A percentile compares a stretch with the other conserved stretches of the same genome.
phyloP scores from a whole-genome alignment of 1,140 invertebrate species.

The Lutraria rhynchaena region DNA sequence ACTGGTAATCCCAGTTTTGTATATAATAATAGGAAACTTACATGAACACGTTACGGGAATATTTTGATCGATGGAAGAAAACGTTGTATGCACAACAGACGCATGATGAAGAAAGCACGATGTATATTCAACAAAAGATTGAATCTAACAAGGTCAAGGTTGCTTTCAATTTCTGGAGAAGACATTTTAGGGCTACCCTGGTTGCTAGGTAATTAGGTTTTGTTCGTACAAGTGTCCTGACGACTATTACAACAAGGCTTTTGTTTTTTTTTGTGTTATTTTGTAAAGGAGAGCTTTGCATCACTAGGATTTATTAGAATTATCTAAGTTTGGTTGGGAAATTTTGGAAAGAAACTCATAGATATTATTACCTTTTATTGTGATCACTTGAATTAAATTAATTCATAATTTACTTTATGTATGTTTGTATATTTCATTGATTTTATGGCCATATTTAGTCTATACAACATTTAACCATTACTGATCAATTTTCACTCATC shows the following conservation, averaged over 20 bases:
- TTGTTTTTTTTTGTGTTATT: background rate
- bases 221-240: background rate
- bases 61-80: constrained; percentile 62
- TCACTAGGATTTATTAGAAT: too few species aligned
- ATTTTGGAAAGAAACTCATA: too few species aligned
- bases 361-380: too few species aligned
- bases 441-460: too few species aligned
- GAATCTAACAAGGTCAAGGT: constrained; percentile 39
- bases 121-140: constrained; percentile 56
- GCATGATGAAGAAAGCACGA: constrained; percentile 47
- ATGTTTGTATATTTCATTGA: too few species aligned
- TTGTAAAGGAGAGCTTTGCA: too few species aligned
- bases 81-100: constrained; percentile 56
- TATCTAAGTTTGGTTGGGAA: too few species aligned
- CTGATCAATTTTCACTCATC: too few species aligned
- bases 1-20: too few species aligned
- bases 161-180: constrained; percentile 65
- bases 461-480: too few species aligned
- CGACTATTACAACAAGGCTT: background rate
- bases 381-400: too few species aligned
- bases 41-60: constrained; percentile 56
- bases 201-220: constrained; percentile 67
- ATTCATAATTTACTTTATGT: too few species aligned
- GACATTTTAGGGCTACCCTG: constrained; percentile 63
- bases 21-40: constrained; percentile 63